Conservation (phyloP, 2,797 vertebrate species). For the Manis javanica region DNA sequence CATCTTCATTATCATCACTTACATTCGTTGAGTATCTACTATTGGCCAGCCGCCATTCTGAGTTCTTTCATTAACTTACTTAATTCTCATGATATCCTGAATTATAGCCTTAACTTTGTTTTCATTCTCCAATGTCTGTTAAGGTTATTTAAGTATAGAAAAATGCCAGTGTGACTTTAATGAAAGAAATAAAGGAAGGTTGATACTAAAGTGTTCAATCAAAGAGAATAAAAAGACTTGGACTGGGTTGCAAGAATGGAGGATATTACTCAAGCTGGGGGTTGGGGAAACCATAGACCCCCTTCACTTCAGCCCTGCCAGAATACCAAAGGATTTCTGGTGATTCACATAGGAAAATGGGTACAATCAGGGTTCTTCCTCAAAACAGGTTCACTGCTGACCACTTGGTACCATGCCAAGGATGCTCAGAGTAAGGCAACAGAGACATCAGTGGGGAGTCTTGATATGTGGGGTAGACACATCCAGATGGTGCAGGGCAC, state of each 20-base stretch:
- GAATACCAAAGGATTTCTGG: neutral
- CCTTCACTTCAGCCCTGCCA: neutral
- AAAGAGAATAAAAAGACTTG: neutral
- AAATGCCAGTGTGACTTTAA: neutral
- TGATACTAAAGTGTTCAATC: neutral
- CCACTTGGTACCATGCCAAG: neutral
- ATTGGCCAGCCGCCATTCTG: neutral
- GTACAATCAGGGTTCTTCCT: neutral
- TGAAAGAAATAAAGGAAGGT: neutral
- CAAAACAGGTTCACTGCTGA: neutral
- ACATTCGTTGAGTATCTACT: neutral
- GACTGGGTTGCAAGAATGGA: neutral
- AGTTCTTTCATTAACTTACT: neutral
- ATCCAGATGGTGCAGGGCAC: neutral
- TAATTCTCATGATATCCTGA: neutral
- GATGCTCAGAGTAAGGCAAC: neutral
- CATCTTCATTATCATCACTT: neutral
- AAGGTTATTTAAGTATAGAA: neutral
- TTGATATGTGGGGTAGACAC: neutral
- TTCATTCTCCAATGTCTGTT: neutral
- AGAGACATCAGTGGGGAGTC: neutral
- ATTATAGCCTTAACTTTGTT: neutral
- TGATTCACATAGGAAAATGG: neutral
- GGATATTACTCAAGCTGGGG: neutral
- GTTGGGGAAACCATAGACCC: accelerated